phyloP scores from a whole-genome alignment of 2,888 invertebrate genomes.

The Malthinus flaveolus region DNA sequence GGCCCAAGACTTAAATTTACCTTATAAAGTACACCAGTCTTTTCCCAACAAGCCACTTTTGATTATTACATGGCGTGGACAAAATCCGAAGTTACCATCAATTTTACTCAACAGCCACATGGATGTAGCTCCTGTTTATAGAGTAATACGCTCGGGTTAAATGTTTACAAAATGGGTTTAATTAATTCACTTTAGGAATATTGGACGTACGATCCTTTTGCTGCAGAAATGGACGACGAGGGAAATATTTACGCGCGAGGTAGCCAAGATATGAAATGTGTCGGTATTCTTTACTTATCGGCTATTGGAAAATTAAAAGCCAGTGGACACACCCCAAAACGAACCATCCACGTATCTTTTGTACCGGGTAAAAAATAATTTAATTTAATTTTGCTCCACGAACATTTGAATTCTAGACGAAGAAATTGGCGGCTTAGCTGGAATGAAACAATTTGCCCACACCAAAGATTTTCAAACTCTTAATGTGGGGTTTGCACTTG shows the following conservation, averaged over 20 bases:
- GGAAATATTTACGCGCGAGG: slow-evolving; percentile 86
- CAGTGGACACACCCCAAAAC: slow-evolving; percentile 58
- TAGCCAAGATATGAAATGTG: slow-evolving; percentile 82
- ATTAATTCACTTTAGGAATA: slow-evolving; percentile 64
- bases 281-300: slow-evolving; percentile 78
- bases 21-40: too few relatives aligned
- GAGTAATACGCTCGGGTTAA: slow-evolving; percentile 36
- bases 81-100: slow-evolving; percentile 65
- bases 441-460: slow-evolving; percentile 77
- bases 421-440: slow-evolving; percentile 81
- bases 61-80: slow-evolving; percentile 77
- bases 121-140: slow-evolving; percentile 91
- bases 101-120: slow-evolving; percentile 88
- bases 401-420: slow-evolving; percentile 67
- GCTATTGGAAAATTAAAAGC: slow-evolving; percentile 69
- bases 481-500: too few relatives aligned
- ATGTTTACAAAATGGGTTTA: background rate
- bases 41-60: slow-evolving; percentile 64
- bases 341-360: slow-evolving; percentile 74
- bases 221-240: slow-evolving; percentile 78
- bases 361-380: slow-evolving; percentile 63
- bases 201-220: slow-evolving; percentile 90
- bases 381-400: background rate
- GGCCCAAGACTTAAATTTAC: too few relatives aligned
- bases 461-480: slow-evolving; percentile 61